These are phyloP conservation scores for Mercenaria mercenaria DNA, from an alignment of 1,140 invertebrate genomes.

Conservation along the genomic window DNA sequence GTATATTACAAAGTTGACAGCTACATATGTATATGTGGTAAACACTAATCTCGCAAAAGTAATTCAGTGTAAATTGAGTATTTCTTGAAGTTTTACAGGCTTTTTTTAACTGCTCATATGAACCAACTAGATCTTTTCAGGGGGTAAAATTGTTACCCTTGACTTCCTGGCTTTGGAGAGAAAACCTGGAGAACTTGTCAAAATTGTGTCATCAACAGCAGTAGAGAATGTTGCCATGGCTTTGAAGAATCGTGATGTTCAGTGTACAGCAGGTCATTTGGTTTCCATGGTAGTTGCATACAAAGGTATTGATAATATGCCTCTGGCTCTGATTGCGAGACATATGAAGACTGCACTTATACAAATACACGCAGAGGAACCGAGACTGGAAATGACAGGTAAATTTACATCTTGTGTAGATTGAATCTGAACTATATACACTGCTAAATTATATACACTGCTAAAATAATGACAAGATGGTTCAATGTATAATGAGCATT, in stretches of 20 bases:
- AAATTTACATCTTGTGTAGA: too few species aligned
- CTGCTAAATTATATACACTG: too few species aligned
- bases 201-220: conserved; percentile 75
- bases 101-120: too few species aligned
- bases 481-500: too few species aligned
- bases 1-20: too few species aligned
- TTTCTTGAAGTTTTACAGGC: too few species aligned
- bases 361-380: conserved; percentile 71
- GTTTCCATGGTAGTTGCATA: conserved; percentile 81
- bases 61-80: too few species aligned
- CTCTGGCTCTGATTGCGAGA: conserved; percentile 80
- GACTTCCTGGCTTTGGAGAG: conserved; percentile 82
- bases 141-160: conserved; percentile 75
- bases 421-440: too few species aligned
- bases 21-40: too few species aligned
- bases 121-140: conserved; percentile 54
- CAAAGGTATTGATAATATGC: conserved; percentile 79
- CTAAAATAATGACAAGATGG: too few species aligned
- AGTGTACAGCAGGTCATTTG: conserved; percentile 79
- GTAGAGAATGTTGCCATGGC: conserved; percentile 75
- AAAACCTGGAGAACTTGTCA: conserved; percentile 80
- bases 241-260: conserved; percentile 64
- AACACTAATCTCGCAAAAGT: too few species aligned
- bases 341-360: conserved; percentile 78
- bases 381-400: neutral